phyloP scores from a whole-genome alignment of 1,140 invertebrate species.

The Pararge aegeria region DNA sequence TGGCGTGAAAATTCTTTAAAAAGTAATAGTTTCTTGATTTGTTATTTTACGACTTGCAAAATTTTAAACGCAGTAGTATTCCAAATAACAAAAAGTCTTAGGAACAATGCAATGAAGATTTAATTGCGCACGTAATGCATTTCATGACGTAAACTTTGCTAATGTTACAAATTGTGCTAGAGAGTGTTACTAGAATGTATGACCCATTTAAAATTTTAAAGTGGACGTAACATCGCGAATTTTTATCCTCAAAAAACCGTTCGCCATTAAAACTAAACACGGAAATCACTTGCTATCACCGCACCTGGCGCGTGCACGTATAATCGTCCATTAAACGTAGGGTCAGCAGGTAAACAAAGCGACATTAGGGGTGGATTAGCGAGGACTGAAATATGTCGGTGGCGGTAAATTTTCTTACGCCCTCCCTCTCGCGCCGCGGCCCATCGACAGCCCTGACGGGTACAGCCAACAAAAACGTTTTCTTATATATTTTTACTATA shows the following conservation, averaged over 20 bases:
- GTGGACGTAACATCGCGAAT: not conserved
- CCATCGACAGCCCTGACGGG: conserved; percentile 70
- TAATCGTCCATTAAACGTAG: conserved; percentile 57
- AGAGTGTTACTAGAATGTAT: too few relatives aligned
- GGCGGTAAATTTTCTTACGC: conserved; percentile 77
- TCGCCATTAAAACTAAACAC: conserved; percentile 15
- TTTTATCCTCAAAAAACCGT: not conserved
- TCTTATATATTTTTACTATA: not conserved
- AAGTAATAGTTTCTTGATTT: too few relatives aligned
- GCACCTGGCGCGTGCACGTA: conserved; percentile 27
- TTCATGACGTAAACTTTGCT: too few relatives aligned
- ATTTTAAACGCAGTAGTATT: too few relatives aligned
- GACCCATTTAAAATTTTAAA: too few relatives aligned
- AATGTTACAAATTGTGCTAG: too few relatives aligned
- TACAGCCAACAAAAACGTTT: conserved; percentile 40
- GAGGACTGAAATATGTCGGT: conserved; percentile 71
- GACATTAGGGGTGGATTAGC: conserved; percentile 77
- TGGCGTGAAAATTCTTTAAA: too few relatives aligned
- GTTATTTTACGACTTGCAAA: too few relatives aligned
- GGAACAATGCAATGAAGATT: too few relatives aligned
- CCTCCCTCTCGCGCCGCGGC: conserved; percentile 54
- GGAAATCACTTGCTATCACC: conserved; percentile 13
- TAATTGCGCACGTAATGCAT: too few relatives aligned
- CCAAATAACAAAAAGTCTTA: too few relatives aligned
- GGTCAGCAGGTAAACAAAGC: conserved; percentile 77